phyloP scores from a whole-genome alignment of 37 sponge, comb jelly and placozoan genomes.

The Cliona cf. orientalis region DNA sequence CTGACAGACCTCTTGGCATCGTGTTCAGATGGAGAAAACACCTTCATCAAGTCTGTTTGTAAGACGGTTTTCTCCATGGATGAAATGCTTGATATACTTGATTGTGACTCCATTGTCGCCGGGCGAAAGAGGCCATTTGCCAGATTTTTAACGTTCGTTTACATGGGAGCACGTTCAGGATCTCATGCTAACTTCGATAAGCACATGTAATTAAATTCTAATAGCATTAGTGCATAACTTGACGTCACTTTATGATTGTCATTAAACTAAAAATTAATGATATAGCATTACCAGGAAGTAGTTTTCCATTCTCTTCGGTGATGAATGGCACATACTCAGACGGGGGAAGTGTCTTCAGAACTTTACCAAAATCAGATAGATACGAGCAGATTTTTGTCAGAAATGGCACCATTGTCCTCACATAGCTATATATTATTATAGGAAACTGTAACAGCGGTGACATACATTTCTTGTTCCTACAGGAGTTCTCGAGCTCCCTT shows the following conservation, averaged over 20 bases:
- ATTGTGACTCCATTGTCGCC: constrained; percentile 4
- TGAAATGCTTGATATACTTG: constrained; percentile 29
- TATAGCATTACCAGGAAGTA: too few relatives aligned
- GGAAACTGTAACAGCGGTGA: background rate
- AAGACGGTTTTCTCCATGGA: constrained; percentile 46
- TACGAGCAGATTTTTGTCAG: background rate
- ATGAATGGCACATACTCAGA: too few relatives aligned
- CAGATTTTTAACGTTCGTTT: constrained; percentile 73
- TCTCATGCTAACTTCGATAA: too few relatives aligned
- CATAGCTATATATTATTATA: too few relatives aligned
- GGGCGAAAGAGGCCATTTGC: constrained; percentile 70
- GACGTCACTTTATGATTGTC: too few relatives aligned
- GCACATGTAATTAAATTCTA: too few relatives aligned
- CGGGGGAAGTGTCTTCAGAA: background rate
- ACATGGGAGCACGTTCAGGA: too few relatives aligned
- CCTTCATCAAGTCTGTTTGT: constrained; percentile 80
- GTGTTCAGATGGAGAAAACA: constrained; percentile 77
- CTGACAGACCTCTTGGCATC: constrained; percentile 78
- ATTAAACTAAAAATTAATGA: too few relatives aligned
- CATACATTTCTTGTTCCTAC: too few relatives aligned
- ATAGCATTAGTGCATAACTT: too few relatives aligned
- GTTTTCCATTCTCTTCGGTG: too few relatives aligned
- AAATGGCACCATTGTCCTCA: too few relatives aligned
- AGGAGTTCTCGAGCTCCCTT: constrained; percentile 34
- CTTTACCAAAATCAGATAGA: constrained; percentile 5